Percentiles rank a stretch among this genome's conserved stretches.
Evolutionary conservation across 2,797 vertebrate species (phyloP).

Genomic region (Hypotaenidia philippensis): DNA sequence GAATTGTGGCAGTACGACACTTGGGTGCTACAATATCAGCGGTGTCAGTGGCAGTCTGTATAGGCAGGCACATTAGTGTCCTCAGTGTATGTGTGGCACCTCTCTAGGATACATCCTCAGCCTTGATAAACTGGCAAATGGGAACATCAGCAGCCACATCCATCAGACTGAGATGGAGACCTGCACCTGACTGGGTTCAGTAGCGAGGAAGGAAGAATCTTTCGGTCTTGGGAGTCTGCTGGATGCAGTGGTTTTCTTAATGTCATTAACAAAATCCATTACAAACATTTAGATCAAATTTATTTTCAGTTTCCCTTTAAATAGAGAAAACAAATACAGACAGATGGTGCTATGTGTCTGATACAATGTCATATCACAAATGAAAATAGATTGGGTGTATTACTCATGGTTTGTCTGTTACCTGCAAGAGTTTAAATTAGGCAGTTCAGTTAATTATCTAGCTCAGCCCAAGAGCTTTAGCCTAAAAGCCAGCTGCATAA

Average conservation of each 20-base stretch:
- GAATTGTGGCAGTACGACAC: accelerated
- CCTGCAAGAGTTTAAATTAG: constrained; percentile 10
- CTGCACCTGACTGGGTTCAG: not conserved
- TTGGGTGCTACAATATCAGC: not conserved
- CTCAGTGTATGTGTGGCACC: not conserved
- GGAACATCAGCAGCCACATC: not conserved
- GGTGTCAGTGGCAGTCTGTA: accelerated
- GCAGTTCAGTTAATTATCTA: not conserved
- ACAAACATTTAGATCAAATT: not conserved
- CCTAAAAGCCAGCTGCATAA: not conserved
- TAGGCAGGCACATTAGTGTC: not conserved
- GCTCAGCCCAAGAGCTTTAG: not conserved
- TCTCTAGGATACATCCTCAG: not conserved
- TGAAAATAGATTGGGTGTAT: not conserved
- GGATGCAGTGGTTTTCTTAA: not conserved
- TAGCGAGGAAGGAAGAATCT: not conserved
- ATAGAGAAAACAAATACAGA: not conserved
- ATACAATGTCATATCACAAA: not conserved
- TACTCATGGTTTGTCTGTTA: not conserved
- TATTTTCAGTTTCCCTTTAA: not conserved
- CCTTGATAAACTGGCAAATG: not conserved
- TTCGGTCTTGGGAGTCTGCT: not conserved
- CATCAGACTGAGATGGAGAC: not conserved
- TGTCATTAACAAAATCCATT: not conserved
- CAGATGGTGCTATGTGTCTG: not conserved